phyloP scores from a whole-genome alignment of 1,140 invertebrate species.

The Euwallacea similis region DNA sequence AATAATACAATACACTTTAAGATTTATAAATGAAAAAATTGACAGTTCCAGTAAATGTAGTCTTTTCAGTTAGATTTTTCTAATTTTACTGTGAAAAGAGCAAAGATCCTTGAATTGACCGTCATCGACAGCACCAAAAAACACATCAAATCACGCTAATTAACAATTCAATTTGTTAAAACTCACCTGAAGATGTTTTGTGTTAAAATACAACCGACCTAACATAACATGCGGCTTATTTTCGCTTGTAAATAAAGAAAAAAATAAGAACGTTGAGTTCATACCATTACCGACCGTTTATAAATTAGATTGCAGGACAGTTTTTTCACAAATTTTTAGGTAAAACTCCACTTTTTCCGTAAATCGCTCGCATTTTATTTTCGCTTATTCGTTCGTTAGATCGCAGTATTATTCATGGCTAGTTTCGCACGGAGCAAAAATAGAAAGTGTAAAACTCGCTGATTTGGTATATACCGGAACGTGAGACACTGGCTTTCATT shows the following conservation, averaged over 20 bases:
- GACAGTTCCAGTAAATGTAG: no score
- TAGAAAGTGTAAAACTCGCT: slow-evolving; percentile 28
- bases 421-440: slow-evolving; percentile 13
- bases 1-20: no score
- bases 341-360: slow-evolving; percentile 7
- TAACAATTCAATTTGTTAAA: neutral
- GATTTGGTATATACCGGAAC: slow-evolving; percentile 8
- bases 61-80: no score
- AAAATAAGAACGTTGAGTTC: neutral
- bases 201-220: neutral
- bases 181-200: slow-evolving; percentile 7
- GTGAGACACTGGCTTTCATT: slow-evolving; percentile 31
- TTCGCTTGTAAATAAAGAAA: neutral
- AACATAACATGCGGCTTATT: neutral
- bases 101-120: no score
- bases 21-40: no score
- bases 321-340: slow-evolving; percentile 5
- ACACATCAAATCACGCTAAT: neutral
- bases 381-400: neutral
- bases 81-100: no score
- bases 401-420: neutral
- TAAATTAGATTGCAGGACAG: neutral
- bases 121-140: neutral
- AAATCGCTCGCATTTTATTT: neutral
- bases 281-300: neutral